Evolutionary conservation across 1,140 invertebrate species (phyloP), one percentile per base, ranked within the genome.

Genomic region (Venturia canescens): DNA sequence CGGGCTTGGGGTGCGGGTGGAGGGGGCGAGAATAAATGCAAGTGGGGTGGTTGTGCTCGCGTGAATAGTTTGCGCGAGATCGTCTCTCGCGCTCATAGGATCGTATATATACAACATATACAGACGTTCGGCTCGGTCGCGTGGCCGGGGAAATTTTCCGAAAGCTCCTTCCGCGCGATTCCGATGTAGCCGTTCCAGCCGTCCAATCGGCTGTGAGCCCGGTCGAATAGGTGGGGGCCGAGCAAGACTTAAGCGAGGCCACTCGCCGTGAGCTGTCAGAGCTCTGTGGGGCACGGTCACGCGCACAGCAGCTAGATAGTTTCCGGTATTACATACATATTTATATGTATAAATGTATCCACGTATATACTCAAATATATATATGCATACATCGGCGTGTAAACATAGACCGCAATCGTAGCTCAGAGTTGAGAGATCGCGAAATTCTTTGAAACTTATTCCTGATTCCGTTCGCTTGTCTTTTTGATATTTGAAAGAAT

Each of bases 191-290:
- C 87, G 87, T 82, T 83, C 76, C 82, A 84, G 79, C 82, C 84
- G 82, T 84, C 90, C 90, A 91, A 91, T 91, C 86, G 83, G 86
- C 85, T 85, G 84, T 80, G 85, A 78, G 83, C 85, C 83, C 83
- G 76, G 71, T 82, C 80, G 80, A 9, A 78, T 81, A 87, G 87
- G 90, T 90, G 90, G 90, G 89, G 89, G 88, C 79, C 87, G 87
- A 84, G 83, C 86, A 84, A 90, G 90, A 91, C 91, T 92, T 92
- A 92, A 92, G 91, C 90, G 91, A 91, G 91, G 90, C 90, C 90
- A 91, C 90, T 92, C 91, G 90, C 91, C 88, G 89, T 88, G 86
- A 92, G 90, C 91, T 92, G 91, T 92, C 91, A 92, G 91, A 92
- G 91, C 91, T 92, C 91, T 92, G 88, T 92, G 91, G 91, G 91